Percentiles rank a stretch among this genome's conserved stretches.
Conservation (phyloP, 2,797 vertebrate species). For the Cyclura pinguis region DNA sequence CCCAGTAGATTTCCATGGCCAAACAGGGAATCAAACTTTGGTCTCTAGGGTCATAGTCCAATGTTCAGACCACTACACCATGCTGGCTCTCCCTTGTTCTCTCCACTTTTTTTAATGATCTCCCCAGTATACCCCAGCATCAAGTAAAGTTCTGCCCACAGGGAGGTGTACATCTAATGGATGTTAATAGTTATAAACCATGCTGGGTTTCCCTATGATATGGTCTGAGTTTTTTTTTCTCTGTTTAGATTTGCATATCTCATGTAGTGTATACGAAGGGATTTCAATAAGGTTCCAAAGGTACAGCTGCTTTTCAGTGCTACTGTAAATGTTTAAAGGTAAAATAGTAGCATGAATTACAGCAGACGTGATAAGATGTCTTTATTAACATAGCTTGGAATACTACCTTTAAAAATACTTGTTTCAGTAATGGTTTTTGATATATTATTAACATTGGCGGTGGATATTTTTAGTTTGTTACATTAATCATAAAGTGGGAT, state of each 20-base stretch:
- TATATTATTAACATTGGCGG: not conserved
- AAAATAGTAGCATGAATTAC: not conserved
- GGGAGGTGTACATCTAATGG: not conserved
- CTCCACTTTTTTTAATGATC: no score
- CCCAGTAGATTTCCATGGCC: no score
- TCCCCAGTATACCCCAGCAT: not conserved
- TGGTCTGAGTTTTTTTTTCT: not conserved
- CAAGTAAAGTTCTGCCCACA: not conserved
- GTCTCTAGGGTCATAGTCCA: no score
- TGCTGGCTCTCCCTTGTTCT: no score
- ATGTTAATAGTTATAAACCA: not conserved
- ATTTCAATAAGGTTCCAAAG: not conserved
- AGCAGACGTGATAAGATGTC: no score
- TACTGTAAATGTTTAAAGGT: not conserved
- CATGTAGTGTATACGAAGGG: not conserved
- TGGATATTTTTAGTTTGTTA: no score
- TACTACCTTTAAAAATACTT: no score
- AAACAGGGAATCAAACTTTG: no score
- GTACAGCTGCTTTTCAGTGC: not conserved
- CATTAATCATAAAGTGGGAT: no score
- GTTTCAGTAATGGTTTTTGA: no score
- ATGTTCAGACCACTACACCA: no score
- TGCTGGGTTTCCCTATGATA: not conserved
- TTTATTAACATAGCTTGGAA: no score
- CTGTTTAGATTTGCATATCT: not conserved